Evolutionary conservation across 2,797 vertebrate species (phyloP).

Genomic region (Parauchenoglanis ngamensis): DNA sequence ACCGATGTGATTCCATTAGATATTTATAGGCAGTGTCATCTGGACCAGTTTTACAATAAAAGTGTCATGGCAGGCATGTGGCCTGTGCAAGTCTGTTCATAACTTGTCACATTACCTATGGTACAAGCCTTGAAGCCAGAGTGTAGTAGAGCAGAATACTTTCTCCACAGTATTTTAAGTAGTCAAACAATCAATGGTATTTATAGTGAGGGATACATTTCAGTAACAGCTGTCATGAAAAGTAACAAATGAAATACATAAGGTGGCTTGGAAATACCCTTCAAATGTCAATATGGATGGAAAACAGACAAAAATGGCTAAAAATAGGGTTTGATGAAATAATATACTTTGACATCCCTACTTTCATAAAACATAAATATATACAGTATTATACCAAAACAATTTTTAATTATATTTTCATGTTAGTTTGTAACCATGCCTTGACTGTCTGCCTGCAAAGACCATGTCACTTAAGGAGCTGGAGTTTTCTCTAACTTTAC

Average conservation of each 20-base stretch:
- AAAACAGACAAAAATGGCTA: not conserved
- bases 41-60: not conserved
- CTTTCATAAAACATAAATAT: not conserved
- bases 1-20: not conserved
- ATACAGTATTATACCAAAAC: not conserved
- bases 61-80: not conserved
- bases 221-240: not conserved
- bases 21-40: not conserved
- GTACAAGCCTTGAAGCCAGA: not conserved
- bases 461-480: not conserved
- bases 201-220: not conserved
- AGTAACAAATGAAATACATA: not conserved
- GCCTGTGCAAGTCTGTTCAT: not conserved
- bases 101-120: not conserved
- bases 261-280: not conserved
- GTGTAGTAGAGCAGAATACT: not conserved
- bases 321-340: not conserved
- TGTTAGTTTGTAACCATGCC: not conserved
- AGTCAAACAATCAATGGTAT: not conserved
- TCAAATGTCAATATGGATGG: not conserved
- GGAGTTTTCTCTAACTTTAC: not conserved
- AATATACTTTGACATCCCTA: not conserved
- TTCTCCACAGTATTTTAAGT: not conserved
- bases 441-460: not conserved
- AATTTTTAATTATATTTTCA: not conserved